Base-by-base conservation (phyloP, 92 coral and sea anemone species). In the Phenganax subtilis region DNA sequence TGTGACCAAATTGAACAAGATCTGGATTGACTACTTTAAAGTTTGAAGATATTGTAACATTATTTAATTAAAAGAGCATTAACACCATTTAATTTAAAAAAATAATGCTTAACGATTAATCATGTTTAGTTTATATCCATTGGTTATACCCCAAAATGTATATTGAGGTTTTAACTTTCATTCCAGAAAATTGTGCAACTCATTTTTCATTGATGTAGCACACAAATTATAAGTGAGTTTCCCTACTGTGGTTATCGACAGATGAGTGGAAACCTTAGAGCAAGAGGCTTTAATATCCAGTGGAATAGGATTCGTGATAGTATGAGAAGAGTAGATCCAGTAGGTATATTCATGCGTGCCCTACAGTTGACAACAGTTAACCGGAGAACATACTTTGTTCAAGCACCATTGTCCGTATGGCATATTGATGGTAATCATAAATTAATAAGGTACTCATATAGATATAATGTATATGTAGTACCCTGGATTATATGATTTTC, bases 171-270 rank as follows among this genome's bases (percentile, higher is more conserved):
- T 31, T 72, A 25, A 8, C 54, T 70, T 0, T 14, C 9, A 28
- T 25, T 12, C 16, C 27, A 12, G 75, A 25, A 5, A 25, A 25
- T 6, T 20, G 37, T 28, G 14, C 14, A 6, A 6, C 16, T 57
- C 2, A 57, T 15, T 15, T 57, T 57, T 57, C 12, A 57, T 70
- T 25, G 27, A 20, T 72, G 6, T 72, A 72, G 76, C 12, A 10
- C 76, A 47, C 25, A 51, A 31, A 76, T 76, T 84, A 69, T 87
- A 85, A 74, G 59, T 71, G 76, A 76, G 84, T 89, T 89, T 75
- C 89, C 90, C 67, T 85, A 90, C 85, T 84, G 88, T 87, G 92
- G 88, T n/a, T 89, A 87, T 67, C 56, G 80, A 47, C 80, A 84
- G 53, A 89, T 86, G 89, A 47, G 87, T 27, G 92, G 92, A 58